Base-by-base conservation (phyloP, 2,113 vertebrate genomes). In the Syrmaticus mikado region DNA sequence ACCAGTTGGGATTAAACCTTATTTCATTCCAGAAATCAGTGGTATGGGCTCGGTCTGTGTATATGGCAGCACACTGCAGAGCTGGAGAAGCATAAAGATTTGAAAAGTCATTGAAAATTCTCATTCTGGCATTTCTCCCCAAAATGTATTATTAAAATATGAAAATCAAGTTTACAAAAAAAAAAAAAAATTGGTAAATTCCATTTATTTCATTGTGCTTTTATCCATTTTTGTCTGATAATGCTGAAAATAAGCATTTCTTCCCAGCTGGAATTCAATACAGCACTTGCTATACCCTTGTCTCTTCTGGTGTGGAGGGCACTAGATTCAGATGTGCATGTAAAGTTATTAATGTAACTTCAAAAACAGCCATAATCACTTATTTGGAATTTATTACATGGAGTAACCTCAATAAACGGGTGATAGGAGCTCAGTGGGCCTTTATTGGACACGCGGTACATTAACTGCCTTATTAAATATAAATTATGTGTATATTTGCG, bases 401-500 rank as follows among this genome's bases (percentile, higher is more conserved):
- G 18, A 61, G 18, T 25, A 74, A 67, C 62, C 79, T 93, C 75
- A 67, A 10, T 46, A 82, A 89, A 84, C 19, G 75, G 57, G 52
- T 74, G 61, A 78, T 43, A 57, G 71, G 79, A 85, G 55, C 61
- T 46, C 61, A 71, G 34, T 48, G 66, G 32, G 41, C 17, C 66
- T 93, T 93, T n/a, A 62, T 81, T 82, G 74, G 78, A 78, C 57
- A 24, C n/a, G n/a, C 30, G 66, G 55, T 38, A 57, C 60, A 78
- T 89, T 74, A 82, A 53, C 70, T 75, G 70, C 79, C 66, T 78
- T 89, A 85, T 91, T 85, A 82, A 93, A 85, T 71, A 48, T 62
- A 46, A 93, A 62, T 92, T 78, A 71, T 27, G 74, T 20, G 48
- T 46, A 48, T 84, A 74, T 78, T 75, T 82, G 75, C 79, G 66